Evolutionary conservation across 2,797 vertebrate genomes (phyloP).

Genomic region (Otolemur crassicaudatus): DNA sequence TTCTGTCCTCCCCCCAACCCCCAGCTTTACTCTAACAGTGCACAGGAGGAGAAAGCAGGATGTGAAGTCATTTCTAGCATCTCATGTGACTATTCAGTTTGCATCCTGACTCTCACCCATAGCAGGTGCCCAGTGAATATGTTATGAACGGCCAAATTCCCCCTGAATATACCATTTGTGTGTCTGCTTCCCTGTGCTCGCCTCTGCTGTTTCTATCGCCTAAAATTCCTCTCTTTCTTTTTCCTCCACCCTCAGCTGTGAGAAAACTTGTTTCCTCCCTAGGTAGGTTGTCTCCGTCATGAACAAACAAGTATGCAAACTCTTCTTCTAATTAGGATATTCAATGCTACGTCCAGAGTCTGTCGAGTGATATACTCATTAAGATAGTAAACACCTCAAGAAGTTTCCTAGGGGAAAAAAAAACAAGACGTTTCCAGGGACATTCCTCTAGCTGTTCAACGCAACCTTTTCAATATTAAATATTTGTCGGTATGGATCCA

Average conservation of each 20-base stretch:
- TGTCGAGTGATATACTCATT: slow-evolving; percentile 38
- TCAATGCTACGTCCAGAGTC: not conserved
- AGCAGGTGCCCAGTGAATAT: not conserved
- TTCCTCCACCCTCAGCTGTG: not conserved
- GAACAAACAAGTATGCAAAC: not conserved
- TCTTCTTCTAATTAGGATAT: slow-evolving; percentile 12
- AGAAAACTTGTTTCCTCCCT: not conserved
- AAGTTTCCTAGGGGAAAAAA: not conserved
- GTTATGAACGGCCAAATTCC: too few species aligned
- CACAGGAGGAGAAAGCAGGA: not conserved
- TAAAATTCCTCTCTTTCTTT: not conserved
- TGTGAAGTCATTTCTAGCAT: too few species aligned
- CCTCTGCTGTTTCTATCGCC: not conserved
- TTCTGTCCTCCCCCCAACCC: not conserved
- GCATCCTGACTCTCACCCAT: not conserved
- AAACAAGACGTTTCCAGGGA: not conserved
- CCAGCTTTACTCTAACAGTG: not conserved
- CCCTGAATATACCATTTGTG: not conserved
- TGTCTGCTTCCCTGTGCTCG: not conserved
- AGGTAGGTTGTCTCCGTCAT: not conserved
- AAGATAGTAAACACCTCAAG: not conserved
- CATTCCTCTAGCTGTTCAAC: not conserved
- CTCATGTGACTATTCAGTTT: not conserved
- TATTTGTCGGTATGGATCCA: not conserved
- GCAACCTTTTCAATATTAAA: not conserved